A percentile compares a stretch with the other conserved stretches of the same genome.
These are phyloP conservation scores for Leucophora obtusa DNA, from an alignment of 2,888 invertebrate genomes.

Conservation along the genomic window DNA sequence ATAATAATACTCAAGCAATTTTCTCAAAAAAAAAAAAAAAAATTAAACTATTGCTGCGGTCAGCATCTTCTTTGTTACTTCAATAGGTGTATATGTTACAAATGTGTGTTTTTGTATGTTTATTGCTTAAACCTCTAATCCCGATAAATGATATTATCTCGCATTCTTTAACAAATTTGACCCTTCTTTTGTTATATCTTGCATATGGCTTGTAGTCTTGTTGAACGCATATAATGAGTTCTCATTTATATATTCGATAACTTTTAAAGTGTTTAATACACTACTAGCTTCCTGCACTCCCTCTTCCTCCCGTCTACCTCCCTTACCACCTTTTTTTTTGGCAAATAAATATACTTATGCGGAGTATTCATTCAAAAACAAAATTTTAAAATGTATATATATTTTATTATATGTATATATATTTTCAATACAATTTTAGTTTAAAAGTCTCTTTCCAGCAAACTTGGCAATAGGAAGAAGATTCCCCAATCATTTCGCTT, in stretches of 20 bases:
- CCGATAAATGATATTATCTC: conserved; percentile 53
- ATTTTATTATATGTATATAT: no score
- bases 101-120: conserved; percentile 40
- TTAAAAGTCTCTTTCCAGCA: no score
- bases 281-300: no score
- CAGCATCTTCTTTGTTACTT: conserved; percentile 53
- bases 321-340: no score
- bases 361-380: no score
- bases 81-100: conserved; percentile 32
- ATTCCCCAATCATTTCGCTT: no score
- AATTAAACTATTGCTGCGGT: conserved; percentile 47
- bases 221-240: background rate
- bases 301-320: no score
- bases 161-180: conserved; percentile 42
- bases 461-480: no score
- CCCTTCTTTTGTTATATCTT: conserved; percentile 39
- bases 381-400: no score
- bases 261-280: background rate
- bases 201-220: background rate
- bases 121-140: conserved; percentile 62
- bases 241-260: background rate
- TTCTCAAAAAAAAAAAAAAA: conserved; percentile 34
- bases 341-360: no score
- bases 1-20: conserved; percentile 47
- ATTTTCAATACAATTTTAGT: no score